Base-by-base conservation (phyloP, 1,140 invertebrate species). In the Oedothorax gibbosus region DNA sequence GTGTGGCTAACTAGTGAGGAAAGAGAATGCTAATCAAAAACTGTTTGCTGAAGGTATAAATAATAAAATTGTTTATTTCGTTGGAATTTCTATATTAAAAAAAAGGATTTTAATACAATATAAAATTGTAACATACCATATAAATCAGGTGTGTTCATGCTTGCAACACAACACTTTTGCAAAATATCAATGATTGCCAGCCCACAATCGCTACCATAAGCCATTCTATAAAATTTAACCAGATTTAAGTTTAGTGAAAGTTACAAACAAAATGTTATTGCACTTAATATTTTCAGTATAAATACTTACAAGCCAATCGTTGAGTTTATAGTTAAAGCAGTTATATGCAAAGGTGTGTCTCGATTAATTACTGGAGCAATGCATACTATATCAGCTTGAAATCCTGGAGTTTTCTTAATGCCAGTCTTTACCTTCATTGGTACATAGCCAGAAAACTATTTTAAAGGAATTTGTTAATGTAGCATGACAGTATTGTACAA, bases 331-430 rank as follows among this genome's bases (percentile, higher is more conserved):
- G 95, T 94, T 88, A 99, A 93, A 84, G 96, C 94, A 81, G 96
- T 95, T 78, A 99, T 95, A 88, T 94, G 93, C 87, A 95, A 94
- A 53, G 95, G 93, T 69, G 94, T 92, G 89, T 95, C 94, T 80
- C 93, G 94, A 88, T 95, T 95, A 77, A 93, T 91, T 90, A 95
- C 95, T 35, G 94, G 94, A 69, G 96, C 95, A 86, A 99, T 91
- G 91, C 97, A 99, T 87, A 99, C 95, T 71, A 99, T 91, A 88
- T 98, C 95, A 9, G 97, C 95, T 91, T 99, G 97, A 92, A 98
- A 99, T 85, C 97, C 97, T 20, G 96, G 92, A 50, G 95, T 92
- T 90, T 96, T 95, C 88, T 95, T 95, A 88, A 95, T 90, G 54
- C 96, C 96, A 56, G 92, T 90, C 88, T 94, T 93, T 21, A 97